Evolutionary conservation across 1,140 invertebrate genomes (phyloP).

Genomic region (Drosophila baimaii): DNA sequence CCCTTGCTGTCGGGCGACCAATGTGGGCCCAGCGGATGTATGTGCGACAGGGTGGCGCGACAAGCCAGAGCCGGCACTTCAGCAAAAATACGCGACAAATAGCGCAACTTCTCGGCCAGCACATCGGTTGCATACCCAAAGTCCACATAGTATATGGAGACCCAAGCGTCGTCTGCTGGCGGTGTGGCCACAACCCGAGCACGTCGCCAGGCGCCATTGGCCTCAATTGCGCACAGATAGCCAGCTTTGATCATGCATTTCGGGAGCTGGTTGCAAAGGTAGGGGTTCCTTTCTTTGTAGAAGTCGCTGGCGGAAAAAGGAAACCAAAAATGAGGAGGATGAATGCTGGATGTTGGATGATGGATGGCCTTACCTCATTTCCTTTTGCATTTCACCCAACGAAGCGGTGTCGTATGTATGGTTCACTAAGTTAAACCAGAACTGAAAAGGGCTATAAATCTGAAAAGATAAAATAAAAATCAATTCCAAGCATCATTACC

Average conservation of each 20-base stretch:
- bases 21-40: constrained; percentile 41
- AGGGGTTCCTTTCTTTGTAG: not conserved
- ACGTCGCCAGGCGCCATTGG: constrained; percentile 20
- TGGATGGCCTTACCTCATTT: constrained; percentile 35
- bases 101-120: constrained; percentile 2
- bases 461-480: constrained; percentile 6
- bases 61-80: constrained; percentile 10
- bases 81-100: not conserved
- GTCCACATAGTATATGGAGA: constrained; percentile 45
- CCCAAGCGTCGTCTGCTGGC: not conserved
- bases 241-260: constrained; percentile 20
- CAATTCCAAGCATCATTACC: too few relatives aligned
- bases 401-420: rapidly evolving
- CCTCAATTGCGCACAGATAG: constrained; percentile 28
- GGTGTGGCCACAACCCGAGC: constrained; percentile 24
- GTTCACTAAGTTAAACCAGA: constrained; percentile 45
- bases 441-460: constrained; percentile 59
- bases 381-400: not conserved
- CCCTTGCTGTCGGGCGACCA: constrained; percentile 16
- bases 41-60: constrained; percentile 42
- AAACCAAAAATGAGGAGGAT: not conserved
- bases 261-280: not conserved
- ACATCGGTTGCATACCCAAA: constrained; percentile 23
- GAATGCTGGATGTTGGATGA: not conserved
- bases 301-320: not conserved